phyloP scores from a whole-genome alignment of 30 jellyfish, hydroid and myxozoan species.

The Pseudorhiza aurosa region DNA sequence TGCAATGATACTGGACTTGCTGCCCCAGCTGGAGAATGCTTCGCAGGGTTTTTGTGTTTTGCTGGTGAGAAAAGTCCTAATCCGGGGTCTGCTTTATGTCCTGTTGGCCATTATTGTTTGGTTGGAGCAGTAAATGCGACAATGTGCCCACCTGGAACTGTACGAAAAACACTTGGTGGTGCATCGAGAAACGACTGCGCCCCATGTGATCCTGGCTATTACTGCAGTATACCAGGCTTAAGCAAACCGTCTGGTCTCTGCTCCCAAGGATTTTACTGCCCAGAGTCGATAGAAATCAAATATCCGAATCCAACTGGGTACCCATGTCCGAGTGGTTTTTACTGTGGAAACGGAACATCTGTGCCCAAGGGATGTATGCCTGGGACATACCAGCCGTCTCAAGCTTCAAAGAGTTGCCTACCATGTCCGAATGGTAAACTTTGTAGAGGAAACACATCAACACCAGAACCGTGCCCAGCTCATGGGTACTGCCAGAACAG shows the following conservation, averaged over 20 bases:
- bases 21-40: slow-evolving; percentile 81
- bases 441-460: slow-evolving; percentile 88
- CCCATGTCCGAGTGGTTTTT: slow-evolving; percentile 86
- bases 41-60: slow-evolving; percentile 83
- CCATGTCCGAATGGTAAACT: slow-evolving; percentile 83
- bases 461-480: slow-evolving; percentile 90
- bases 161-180: slow-evolving; percentile 82
- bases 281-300: slow-evolving; percentile 63
- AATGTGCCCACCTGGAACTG: slow-evolving; percentile 94
- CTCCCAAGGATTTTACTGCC: slow-evolving; percentile 89
- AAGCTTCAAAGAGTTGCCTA: slow-evolving; percentile 61
- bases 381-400: slow-evolving; percentile 90
- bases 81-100: slow-evolving; percentile 85
- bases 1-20: slow-evolving; percentile 76
- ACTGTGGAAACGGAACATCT: slow-evolving; percentile 86
- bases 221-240: slow-evolving; percentile 83
- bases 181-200: slow-evolving; percentile 73
- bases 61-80: slow-evolving; percentile 75
- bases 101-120: slow-evolving; percentile 82
- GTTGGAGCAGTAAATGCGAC: slow-evolving; percentile 75
- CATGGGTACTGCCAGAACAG: slow-evolving; percentile 72
- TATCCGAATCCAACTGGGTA: slow-evolving; percentile 62
- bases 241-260: slow-evolving; percentile 84
- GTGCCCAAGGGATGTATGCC: slow-evolving; percentile 92
- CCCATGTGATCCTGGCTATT: slow-evolving; percentile 93